Percentiles rank a stretch among this genome's conserved stretches.
phyloP scores from a whole-genome alignment of 2,113 vertebrate genomes.

The Canis aureus region DNA sequence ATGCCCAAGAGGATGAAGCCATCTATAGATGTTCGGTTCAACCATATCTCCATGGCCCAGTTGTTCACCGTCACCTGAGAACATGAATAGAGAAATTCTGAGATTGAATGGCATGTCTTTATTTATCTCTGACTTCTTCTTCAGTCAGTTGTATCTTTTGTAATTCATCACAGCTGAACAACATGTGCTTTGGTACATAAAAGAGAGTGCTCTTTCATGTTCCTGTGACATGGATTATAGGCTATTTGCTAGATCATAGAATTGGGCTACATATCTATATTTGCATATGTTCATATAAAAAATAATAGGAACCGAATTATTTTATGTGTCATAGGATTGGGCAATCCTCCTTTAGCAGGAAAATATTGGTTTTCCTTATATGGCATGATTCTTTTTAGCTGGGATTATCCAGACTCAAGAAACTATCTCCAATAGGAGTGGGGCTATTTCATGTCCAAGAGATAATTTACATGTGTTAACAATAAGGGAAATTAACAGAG shows the following conservation, averaged over 20 bases:
- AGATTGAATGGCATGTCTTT: not conserved
- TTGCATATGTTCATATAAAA: not conserved
- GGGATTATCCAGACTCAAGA: not conserved
- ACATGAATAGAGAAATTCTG: conserved; percentile 12
- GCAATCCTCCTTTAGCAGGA: not conserved
- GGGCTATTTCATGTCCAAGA: not conserved
- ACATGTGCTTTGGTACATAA: not conserved
- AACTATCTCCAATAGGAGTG: not conserved
- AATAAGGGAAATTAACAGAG: not conserved
- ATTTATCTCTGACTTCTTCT: not conserved
- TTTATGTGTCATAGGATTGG: not conserved
- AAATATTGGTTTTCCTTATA: not conserved
- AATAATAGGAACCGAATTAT: not conserved
- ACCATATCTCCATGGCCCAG: conserved; percentile 15
- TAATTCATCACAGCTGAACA: not conserved
- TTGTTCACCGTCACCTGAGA: conserved; percentile 37
- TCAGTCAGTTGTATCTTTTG: not conserved
- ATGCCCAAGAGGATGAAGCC: conserved; percentile 74
- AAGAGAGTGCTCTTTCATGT: not conserved
- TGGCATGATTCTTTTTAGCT: not conserved
- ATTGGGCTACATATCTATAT: not conserved
- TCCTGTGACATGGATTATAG: not conserved
- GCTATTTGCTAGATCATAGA: not conserved
- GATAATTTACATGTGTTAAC: not conserved
- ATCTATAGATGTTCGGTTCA: conserved; percentile 41